Evolutionary conservation across 1,140 invertebrate species (phyloP).

Genomic region (Drosophila aff.): DNA sequence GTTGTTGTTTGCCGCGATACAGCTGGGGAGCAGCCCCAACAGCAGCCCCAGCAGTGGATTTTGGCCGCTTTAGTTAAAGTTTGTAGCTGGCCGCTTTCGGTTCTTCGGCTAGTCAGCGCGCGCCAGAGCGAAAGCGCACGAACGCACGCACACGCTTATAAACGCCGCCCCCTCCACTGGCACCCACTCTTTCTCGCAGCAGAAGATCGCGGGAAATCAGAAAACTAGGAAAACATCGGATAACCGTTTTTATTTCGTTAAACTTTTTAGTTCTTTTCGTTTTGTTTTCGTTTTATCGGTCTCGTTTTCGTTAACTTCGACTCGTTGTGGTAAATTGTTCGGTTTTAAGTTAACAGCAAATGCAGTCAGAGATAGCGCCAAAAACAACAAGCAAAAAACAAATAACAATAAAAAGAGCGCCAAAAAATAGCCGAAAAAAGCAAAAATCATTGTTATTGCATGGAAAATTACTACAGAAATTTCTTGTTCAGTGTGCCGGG

Average conservation of each 20-base stretch:
- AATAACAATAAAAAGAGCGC: constrained; percentile 16
- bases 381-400: constrained; percentile 3
- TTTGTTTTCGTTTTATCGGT: not conserved
- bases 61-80: constrained; percentile 58
- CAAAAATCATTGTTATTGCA: constrained; percentile 81
- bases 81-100: constrained; percentile 71
- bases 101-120: constrained; percentile 54
- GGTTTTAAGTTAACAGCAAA: constrained; percentile 19
- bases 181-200: constrained; percentile 39
- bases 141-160: constrained; percentile 20
- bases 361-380: constrained; percentile 52
- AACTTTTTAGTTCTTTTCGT: constrained; percentile 49
- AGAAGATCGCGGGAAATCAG: constrained; percentile 55
- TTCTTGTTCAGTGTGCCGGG: constrained; percentile 55
- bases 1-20: constrained; percentile 38
- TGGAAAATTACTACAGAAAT: constrained; percentile 81
- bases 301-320: constrained; percentile 16
- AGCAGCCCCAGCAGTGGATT: constrained; percentile 23
- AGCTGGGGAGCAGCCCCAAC: constrained; percentile 29
- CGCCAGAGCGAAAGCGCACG: constrained; percentile 46
- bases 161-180: constrained; percentile 15
- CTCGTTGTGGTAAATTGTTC: constrained; percentile 48
- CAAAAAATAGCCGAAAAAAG: constrained; percentile 42
- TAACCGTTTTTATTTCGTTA: constrained; percentile 53
- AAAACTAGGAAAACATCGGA: constrained; percentile 40